Conservation (phyloP, 2,888 invertebrate genomes). For the Bhutanitis thaidina region DNA sequence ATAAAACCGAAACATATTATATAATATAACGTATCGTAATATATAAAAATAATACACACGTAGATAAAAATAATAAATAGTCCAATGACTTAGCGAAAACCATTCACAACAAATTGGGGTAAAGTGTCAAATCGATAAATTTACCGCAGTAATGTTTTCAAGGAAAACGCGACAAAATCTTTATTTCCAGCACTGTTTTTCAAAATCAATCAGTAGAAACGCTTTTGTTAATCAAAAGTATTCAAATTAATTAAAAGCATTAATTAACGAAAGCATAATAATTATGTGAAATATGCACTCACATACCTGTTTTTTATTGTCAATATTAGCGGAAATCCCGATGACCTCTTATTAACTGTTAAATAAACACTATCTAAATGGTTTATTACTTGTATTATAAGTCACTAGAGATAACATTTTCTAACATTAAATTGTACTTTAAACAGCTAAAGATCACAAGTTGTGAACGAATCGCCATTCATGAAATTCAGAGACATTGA, state of each 20-base stretch:
- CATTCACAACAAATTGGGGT: constrained; percentile 51
- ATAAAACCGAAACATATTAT: background rate
- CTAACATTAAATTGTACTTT: constrained; percentile 58
- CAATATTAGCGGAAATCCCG: constrained; percentile 52
- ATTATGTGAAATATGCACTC: constrained; percentile 36
- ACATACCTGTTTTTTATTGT: constrained; percentile 59
- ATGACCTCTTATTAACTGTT: constrained; percentile 29
- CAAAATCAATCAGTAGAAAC: background rate
- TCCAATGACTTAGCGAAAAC: constrained; percentile 46
- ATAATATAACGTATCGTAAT: background rate
- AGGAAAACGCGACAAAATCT: constrained; percentile 37
- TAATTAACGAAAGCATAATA: constrained; percentile 34
- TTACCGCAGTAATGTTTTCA: constrained; percentile 78
- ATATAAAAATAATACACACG: no score
- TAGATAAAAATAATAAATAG: background rate
- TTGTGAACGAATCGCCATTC: constrained; percentile 67
- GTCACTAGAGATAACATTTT: constrained; percentile 62
- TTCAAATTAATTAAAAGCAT: background rate
- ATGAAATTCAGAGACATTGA: constrained; percentile 64
- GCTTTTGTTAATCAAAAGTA: no score
- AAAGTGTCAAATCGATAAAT: constrained; percentile 76
- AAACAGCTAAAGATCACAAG: constrained; percentile 55
- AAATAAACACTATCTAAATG: constrained; percentile 63
- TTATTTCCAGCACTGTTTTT: background rate
- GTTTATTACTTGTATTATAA: constrained; percentile 53